Evolutionary conservation across 1,140 invertebrate species (phyloP).

Genomic region (Pollicipes pollicipes): DNA sequence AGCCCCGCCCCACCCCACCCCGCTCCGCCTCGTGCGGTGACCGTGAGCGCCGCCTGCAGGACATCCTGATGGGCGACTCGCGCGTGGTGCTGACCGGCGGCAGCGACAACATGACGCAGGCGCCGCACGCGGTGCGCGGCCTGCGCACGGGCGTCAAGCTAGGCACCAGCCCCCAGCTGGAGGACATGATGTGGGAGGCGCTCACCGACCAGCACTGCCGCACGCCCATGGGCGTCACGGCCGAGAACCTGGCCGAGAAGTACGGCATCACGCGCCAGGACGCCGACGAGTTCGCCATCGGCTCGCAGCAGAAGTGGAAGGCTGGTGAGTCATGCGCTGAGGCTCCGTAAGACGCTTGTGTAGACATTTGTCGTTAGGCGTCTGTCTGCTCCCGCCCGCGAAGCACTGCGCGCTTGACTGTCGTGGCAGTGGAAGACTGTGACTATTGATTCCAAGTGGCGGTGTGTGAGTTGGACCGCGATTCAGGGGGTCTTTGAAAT

Average conservation of each 20-base stretch:
- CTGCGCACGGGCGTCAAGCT: constrained; percentile 75
- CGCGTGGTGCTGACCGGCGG: constrained; percentile 80
- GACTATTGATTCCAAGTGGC: too few species aligned
- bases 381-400: too few species aligned
- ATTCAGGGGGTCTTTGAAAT: too few species aligned
- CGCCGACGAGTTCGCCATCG: constrained; percentile 70
- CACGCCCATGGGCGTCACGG: constrained; percentile 89
- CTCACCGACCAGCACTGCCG: constrained; percentile 77
- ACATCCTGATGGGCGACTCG: constrained; percentile 68
- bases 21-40: too few species aligned
- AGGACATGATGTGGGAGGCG: constrained; percentile 84
- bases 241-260: constrained; percentile 87
- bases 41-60: too few species aligned
- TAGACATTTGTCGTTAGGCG: too few species aligned
- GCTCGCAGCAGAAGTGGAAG: constrained; percentile 68
- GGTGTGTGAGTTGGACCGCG: too few species aligned
- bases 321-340: constrained; percentile 41
- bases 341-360: too few species aligned
- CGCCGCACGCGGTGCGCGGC: constrained; percentile 73
- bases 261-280: constrained; percentile 71
- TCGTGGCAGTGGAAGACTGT: too few species aligned
- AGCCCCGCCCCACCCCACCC: too few species aligned
- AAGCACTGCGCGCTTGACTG: too few species aligned
- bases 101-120: constrained; percentile 86
- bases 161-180: constrained; percentile 57